A percentile compares a stretch with the other conserved stretches of the same genome.
These are phyloP conservation scores for Scomber scombrus DNA, from an alignment of 2,113 vertebrate genomes.

Conservation along the genomic window DNA sequence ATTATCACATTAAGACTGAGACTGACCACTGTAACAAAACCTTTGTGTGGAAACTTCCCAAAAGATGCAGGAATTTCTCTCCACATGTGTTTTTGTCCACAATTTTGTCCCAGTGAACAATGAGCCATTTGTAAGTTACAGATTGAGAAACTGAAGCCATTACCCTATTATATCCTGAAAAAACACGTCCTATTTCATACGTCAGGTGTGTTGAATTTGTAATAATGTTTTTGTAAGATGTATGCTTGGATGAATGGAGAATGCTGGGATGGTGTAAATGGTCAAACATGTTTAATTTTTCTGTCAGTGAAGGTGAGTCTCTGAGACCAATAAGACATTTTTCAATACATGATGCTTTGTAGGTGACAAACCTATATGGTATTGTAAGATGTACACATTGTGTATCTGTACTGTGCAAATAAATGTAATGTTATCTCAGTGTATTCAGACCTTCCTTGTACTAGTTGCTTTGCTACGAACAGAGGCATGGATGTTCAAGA, in stretches of 20 bases:
- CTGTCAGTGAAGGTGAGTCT: constrained; percentile 26
- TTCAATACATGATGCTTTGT: constrained; percentile 51
- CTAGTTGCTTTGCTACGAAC: not conserved
- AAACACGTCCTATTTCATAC: not conserved
- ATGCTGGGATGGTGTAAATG: constrained; percentile 30
- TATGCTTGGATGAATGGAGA: constrained; percentile 33
- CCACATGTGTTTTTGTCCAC: constrained; percentile 14
- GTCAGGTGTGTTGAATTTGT: constrained; percentile 4
- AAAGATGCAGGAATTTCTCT: constrained; percentile 35
- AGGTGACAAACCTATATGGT: constrained; percentile 54
- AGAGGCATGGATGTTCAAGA: not conserved
- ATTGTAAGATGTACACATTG: constrained; percentile 73
- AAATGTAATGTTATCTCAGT: constrained; percentile 76
- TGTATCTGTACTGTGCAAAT: constrained; percentile 81
- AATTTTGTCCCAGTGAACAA: constrained; percentile 30
- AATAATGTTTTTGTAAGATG: constrained; percentile 1
- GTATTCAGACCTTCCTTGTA: constrained; percentile 30
- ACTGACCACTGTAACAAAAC: constrained; percentile 33
- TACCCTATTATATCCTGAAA: not conserved
- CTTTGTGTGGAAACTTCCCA: constrained; percentile 47
- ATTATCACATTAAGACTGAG: constrained; percentile 54
- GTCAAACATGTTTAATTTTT: constrained; percentile 21
- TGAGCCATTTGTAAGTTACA: constrained; percentile 13
- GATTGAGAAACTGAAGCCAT: constrained; percentile 25
- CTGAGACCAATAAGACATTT: constrained; percentile 40